phyloP scores from a whole-genome alignment of 64 coral and sea anemone genomes.

The Montipora foliosa region DNA sequence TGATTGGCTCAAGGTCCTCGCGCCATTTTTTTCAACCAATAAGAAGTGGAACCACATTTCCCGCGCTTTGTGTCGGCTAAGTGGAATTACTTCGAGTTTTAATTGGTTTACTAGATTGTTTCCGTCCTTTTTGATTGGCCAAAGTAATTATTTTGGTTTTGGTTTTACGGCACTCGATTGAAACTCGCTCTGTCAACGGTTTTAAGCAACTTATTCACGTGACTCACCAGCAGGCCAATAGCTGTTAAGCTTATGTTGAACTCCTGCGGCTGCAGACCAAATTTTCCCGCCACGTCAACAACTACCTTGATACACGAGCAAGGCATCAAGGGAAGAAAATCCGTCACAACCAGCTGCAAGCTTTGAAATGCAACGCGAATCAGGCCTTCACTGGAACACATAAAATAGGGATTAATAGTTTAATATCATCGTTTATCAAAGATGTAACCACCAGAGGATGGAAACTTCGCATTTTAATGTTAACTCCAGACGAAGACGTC shows the following conservation, averaged over 20 bases:
- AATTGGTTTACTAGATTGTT: no score
- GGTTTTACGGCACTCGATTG: no score
- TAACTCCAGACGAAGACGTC: neutral
- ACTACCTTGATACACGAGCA: constrained; percentile 93
- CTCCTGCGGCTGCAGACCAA: constrained; percentile 95
- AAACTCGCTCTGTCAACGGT: no score
- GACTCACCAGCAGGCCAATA: constrained; percentile 94
- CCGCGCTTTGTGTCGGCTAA: no score
- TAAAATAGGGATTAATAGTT: neutral
- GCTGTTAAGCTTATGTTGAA: constrained; percentile 99
- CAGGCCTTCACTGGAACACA: constrained; percentile 78
- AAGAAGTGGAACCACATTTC: no score
- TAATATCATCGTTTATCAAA: neutral
- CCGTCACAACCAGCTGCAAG: constrained; percentile 93
- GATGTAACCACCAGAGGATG: neutral
- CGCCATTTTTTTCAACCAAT: no score
- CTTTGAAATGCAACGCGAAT: constrained; percentile 98
- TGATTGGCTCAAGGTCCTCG: no score
- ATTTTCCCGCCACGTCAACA: constrained; percentile 97
- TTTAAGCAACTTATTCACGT: neutral
- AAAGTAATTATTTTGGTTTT: no score
- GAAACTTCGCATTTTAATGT: no score
- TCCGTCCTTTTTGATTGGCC: no score
- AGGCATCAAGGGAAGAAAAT: constrained; percentile 97
- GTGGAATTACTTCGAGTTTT: no score